A percentile compares a stretch with the other conserved stretches of the same genome.
These are phyloP conservation scores for Petrosia ficiformis DNA, from an alignment of 37 sponge, comb jelly and placozoan species.

Conservation along the genomic window DNA sequence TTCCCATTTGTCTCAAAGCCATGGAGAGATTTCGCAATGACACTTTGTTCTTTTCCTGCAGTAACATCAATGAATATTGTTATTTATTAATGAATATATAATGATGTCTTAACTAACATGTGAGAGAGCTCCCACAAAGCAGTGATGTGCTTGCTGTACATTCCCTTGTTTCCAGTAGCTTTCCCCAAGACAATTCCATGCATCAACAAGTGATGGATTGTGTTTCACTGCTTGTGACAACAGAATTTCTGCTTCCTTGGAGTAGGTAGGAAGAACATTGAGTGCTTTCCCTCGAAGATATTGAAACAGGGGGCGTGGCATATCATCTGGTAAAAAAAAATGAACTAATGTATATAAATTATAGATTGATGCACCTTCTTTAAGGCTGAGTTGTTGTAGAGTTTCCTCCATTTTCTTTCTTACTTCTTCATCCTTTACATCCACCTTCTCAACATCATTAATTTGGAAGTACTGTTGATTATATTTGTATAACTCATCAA, in stretches of 20 bases:
- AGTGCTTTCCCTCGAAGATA: conserved; percentile 58
- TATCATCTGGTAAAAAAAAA: conserved; percentile 1
- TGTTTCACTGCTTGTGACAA: conserved; percentile 69
- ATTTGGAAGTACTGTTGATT: conserved; percentile 50
- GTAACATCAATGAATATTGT: not conserved
- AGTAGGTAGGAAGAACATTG: conserved; percentile 58
- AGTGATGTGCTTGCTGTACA: conserved; percentile 66
- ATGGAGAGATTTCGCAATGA: conserved; percentile 72
- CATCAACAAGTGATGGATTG: conserved; percentile 58
- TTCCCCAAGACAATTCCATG: conserved; percentile 82
- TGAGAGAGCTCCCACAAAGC: conserved; percentile 65
- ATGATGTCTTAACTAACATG: conserved; percentile 42
- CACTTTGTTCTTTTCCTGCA: conserved; percentile 61
- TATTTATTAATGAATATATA: too few species aligned
- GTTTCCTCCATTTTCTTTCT: conserved; percentile 45
- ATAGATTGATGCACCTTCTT: conserved; percentile 35
- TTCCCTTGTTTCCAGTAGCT: conserved; percentile 83
- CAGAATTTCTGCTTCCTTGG: conserved; percentile 50
- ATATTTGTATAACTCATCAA: conserved; percentile 50
- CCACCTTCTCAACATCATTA: conserved; percentile 45
- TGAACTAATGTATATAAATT: conserved; percentile 1
- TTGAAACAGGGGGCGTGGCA: conserved; percentile 28
- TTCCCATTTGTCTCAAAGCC: conserved; percentile 67
- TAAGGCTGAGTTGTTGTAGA: conserved; percentile 16
- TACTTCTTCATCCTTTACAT: conserved; percentile 35